Base-by-base conservation (phyloP, 2,888 invertebrate species). In the Drosophila pullipes region DNA sequence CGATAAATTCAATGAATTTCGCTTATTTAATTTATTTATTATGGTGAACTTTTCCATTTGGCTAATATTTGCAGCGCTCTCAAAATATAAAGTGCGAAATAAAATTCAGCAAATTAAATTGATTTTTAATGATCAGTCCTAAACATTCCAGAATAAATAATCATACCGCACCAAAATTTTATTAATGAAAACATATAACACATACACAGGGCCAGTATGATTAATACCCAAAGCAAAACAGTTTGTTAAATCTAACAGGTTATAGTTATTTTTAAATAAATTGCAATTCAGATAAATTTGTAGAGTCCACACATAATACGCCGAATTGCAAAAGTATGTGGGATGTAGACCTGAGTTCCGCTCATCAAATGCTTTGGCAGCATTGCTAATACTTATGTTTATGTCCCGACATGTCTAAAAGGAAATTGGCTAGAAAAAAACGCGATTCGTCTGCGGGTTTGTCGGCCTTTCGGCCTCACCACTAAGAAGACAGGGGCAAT, bases 391-490 rank as follows among this genome's bases (percentile, higher is more conserved):
- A 77, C 59, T 57, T 57, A 33, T 81, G 72, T 81, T 83, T 80
- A 77, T 88, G 82, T 90, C 74, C 85, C 90, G 70, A 74, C 65
- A 61, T 81, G 88, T 90, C 85, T 76, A 73, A 85, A 77, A 85
- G 76, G 85, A 90, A 85, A 89, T 84, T 89, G 85, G 74, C 84
- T 76, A 83, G 82, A 78, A 78, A 86, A 74, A 70, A 58, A 62
- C 70, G 70, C 18, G 60, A 57, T 49, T 72, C 66, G 69, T 81
- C 78, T 78, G 81, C 68, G 68, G 60, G 72, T 68, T 76, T 81
- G 77, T 81, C 77, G 81, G 78, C 77, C 77, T 76, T 77, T 59
- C 25, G 53, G 25, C 11, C 54, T 16, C 49, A 10, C n/a, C 16
- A 30, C 58, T 16, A 22, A 54, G 58, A 33, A 31, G 47, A 49